Evolutionary conservation across 64 coral and sea anemone species (phyloP), one percentile per base, ranked within the genome.

Genomic region (Hydrozoanthus tunicans): DNA sequence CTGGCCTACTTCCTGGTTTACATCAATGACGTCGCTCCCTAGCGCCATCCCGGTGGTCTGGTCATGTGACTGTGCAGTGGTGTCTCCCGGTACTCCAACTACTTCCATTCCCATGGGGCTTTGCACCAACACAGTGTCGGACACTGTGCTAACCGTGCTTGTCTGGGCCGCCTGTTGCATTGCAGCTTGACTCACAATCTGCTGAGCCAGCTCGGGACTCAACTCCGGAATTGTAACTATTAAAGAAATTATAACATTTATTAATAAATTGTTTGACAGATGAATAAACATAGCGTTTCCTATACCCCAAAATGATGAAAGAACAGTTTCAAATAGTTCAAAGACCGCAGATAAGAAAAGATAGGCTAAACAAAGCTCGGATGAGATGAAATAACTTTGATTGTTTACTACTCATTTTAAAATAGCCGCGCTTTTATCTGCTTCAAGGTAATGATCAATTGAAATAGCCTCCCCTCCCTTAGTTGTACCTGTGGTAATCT

Each of bases 151-250:
- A 8, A 17, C 17, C 5, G 63, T 64, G 25, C 63, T 85, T 9
- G 63, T 69, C 7, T 85, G 81, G 1, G 81, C 43, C 15, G 77
- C 64, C 24, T 96, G 94, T 60, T 96, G 94, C 20, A 90, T 61
- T 3, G 86, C 51, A 7, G 90, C 94, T 79, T 96, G 94, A 63
- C 60, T 96, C 3, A 96, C 94, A 52, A 96, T 93, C 75, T 93
- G 94, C 70, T 96, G 91, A 0, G 94, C 94, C 51, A 96, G 68
- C 73, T 96, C 94, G 7, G 91, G 79, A 55, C 71, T 96, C 53
- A 96, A 69, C 58, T 96, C 94, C 9, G 94, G 94, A 72, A 96
- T 91, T 9, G 91, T 90, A 25, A 93, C 92, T 96, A 53, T 32
- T 10, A 43, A 51, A 9, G 12, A 43, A 43, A 43, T 43, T 43